These are phyloP conservation scores for Rhyacophila evoluta DNA, from an alignment of 2,888 invertebrate species.

Conservation along the genomic window DNA sequence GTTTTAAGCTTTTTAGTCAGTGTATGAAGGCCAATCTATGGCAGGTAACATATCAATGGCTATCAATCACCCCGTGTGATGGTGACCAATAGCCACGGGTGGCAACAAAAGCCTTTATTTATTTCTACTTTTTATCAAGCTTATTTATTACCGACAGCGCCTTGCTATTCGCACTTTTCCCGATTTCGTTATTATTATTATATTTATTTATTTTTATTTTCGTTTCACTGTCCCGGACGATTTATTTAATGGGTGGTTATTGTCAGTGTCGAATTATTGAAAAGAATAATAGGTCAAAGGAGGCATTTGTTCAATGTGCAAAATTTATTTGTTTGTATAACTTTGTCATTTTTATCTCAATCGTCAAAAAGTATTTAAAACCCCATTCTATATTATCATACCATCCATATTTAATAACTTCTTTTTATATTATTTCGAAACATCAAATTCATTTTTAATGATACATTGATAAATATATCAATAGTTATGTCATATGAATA, in stretches of 20 bases:
- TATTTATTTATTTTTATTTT: neutral
- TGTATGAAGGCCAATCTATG: neutral
- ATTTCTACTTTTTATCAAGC: constrained; percentile 50
- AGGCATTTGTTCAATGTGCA: neutral
- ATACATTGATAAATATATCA: no score
- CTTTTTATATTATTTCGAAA: no score
- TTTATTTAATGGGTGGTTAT: constrained; percentile 10
- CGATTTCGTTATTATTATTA: constrained; percentile 35
- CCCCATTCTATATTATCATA: no score
- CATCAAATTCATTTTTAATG: no score
- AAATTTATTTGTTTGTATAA: neutral
- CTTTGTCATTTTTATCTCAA: neutral
- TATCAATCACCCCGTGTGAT: constrained; percentile 50
- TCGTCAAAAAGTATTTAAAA: no score
- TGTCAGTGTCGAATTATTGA: neutral
- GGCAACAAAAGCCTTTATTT: constrained; percentile 39
- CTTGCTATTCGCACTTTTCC: constrained; percentile 36
- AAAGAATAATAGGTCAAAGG: neutral
- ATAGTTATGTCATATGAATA: no score
- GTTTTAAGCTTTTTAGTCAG: neutral
- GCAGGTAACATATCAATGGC: neutral
- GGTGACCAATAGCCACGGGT: constrained; percentile 44
- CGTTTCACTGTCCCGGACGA: neutral
- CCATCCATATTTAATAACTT: no score
- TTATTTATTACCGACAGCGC: constrained; percentile 45